Evolutionary conservation across 2,888 invertebrate species (phyloP).

Genomic region (Glaucopsyche alexis): DNA sequence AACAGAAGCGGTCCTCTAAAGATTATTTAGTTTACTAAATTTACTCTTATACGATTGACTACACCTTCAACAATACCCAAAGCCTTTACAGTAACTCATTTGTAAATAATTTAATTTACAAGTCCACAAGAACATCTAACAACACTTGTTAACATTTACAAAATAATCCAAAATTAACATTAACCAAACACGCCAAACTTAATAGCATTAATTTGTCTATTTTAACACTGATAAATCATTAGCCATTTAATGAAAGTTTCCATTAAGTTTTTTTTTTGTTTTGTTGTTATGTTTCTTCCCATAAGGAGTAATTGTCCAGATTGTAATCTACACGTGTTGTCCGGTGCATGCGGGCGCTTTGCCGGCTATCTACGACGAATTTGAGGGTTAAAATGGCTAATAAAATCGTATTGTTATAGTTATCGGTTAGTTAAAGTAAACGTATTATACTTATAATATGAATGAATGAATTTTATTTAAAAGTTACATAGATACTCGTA

Average conservation of each 20-base stretch:
- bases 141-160: background rate
- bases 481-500: too few species aligned
- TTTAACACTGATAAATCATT: constrained; percentile 16
- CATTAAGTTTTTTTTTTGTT: constrained; percentile 45
- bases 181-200: background rate
- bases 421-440: background rate
- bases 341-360: constrained; percentile 64
- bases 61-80: background rate
- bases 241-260: constrained; percentile 6
- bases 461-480: too few species aligned
- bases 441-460: background rate
- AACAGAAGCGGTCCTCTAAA: background rate
- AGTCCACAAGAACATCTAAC: background rate
- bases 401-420: constrained; percentile 1
- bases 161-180: background rate
- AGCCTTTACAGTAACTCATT: background rate
- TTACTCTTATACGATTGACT: background rate
- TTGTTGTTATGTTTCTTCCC: constrained; percentile 39
- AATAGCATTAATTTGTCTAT: background rate
- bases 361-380: constrained; percentile 48
- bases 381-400: constrained; percentile 2
- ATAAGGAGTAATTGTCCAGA: constrained; percentile 40
- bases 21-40: background rate
- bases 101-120: constrained; percentile 6
- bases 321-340: constrained; percentile 46